These are phyloP conservation scores for Galaxias olidus DNA, from an alignment of 2,797 vertebrate species.

Conservation along the genomic window DNA sequence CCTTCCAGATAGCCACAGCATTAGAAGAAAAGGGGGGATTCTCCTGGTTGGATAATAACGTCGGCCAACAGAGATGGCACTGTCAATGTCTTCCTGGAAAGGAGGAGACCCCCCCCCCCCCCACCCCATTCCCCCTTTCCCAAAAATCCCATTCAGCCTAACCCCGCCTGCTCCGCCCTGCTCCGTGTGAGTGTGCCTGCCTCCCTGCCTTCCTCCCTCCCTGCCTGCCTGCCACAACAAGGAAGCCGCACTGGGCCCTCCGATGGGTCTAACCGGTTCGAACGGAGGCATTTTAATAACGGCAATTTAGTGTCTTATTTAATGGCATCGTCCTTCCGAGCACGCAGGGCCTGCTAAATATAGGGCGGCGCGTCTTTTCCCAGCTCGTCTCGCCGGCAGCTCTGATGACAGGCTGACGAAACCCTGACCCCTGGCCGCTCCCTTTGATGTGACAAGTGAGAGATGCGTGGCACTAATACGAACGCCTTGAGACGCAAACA, in stretches of 20 bases:
- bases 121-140: not conserved
- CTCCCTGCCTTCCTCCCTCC: not conserved
- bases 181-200: not conserved
- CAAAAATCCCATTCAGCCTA: not conserved
- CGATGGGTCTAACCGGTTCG: slow-evolving; percentile 14
- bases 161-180: not conserved
- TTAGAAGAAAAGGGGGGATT: not conserved
- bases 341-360: slow-evolving; percentile 65
- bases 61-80: not conserved
- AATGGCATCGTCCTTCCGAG: slow-evolving; percentile 48
- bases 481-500: slow-evolving; percentile 59
- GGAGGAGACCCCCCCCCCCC: not conserved
- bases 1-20: slow-evolving; percentile 16
- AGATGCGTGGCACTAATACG: slow-evolving; percentile 56
- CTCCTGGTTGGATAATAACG: not conserved
- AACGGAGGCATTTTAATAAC: slow-evolving; percentile 62
- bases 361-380: slow-evolving; percentile 58
- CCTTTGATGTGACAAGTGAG: slow-evolving; percentile 73
- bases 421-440: slow-evolving; percentile 46
- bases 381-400: slow-evolving; percentile 37
- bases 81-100: not conserved
- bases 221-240: not conserved
- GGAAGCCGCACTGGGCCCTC: slow-evolving; percentile 4
- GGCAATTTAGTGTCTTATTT: slow-evolving; percentile 59
- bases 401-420: slow-evolving; percentile 60